Percentiles rank a stretch among this genome's conserved stretches.
phyloP scores from a whole-genome alignment of 2,888 invertebrate genomes.

The Euzophera pinguis region DNA sequence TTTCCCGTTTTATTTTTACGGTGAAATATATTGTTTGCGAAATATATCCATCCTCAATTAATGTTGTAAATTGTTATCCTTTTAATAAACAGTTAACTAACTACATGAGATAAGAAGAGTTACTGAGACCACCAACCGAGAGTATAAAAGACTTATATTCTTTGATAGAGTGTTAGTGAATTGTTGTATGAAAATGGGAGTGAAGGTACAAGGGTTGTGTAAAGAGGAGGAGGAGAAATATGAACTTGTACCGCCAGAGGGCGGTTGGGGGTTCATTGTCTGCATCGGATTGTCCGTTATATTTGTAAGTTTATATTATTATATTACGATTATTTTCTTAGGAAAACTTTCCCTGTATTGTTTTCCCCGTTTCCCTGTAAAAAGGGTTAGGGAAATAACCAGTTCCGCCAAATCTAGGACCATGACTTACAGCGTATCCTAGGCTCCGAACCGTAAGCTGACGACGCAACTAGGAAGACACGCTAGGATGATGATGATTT shows the following conservation, averaged over 20 bases:
- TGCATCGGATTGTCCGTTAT: conserved; percentile 82
- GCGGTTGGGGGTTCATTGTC: conserved; percentile 87
- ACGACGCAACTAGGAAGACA: too few relatives aligned
- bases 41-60: conserved; percentile 47
- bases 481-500: too few relatives aligned
- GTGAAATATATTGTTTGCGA: conserved; percentile 56
- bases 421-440: too few relatives aligned
- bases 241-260: conserved; percentile 80
- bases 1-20: conserved; percentile 53
- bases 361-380: too few relatives aligned
- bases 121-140: conserved; percentile 50
- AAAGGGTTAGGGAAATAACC: too few relatives aligned
- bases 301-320: conserved; percentile 78
- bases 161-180: conserved; percentile 22
- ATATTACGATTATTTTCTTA: background rate
- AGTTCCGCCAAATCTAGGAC: too few relatives aligned
- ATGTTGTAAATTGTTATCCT: conserved; percentile 49
- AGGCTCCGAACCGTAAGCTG: too few relatives aligned
- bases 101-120: conserved; percentile 46
- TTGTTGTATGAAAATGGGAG: conserved; percentile 44
- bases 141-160: conserved; percentile 27
- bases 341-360: too few relatives aligned
- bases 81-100: conserved; percentile 42
- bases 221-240: conserved; percentile 51
- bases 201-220: conserved; percentile 32